Base-by-base conservation (phyloP, 2,113 vertebrate genomes). In the Oreocharis arfaki region DNA sequence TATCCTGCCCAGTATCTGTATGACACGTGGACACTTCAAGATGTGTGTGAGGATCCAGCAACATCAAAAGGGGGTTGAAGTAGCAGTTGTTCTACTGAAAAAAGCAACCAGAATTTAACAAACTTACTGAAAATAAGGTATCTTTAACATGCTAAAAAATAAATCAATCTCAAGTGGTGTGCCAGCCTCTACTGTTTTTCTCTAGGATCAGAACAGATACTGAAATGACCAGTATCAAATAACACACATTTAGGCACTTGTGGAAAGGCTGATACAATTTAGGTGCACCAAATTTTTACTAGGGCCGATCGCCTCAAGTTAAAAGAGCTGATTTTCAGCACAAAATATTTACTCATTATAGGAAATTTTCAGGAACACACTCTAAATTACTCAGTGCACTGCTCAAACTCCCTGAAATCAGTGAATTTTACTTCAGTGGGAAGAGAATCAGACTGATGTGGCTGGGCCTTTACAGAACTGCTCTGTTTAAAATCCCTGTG, bases 1-100 rank as follows among this genome's bases (percentile, higher is more conserved):
- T 99, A 84, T 79, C 98, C 93, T 99, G 99, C 91, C 98, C 98
- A 4, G 98, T 99, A 37, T 98, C 98, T 68, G 97, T 98, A 79
- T 98, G 97, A 98, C 41, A 23, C 9, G 7, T 35, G 85, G 83
- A 47, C 11, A 6, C 46, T 20, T 33, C 24, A 30, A 32, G 21
- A 17, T 32, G 22, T 10, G 18, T 27, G 30, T 41, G 70, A 30
- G 16, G 47, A 26, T 6, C 46, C n/a, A 70, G 39, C 24, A 56
- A 44, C 57, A 75, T 28, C 61, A 47, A 8, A 49, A 79, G 28
- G 33, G 44, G n/a, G 50, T 61, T 86, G 69, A 87, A 33, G 41
- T 73, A 94, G 93, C 64, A 64, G 15, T 10, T 64, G 33, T 75
- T 90, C 83, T 78, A 81, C 76, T 79, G 80, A 28, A 83, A 91